Evolutionary conservation across 2,113 vertebrate genomes (phyloP).

Genomic region (Stictonetta naevosa): DNA sequence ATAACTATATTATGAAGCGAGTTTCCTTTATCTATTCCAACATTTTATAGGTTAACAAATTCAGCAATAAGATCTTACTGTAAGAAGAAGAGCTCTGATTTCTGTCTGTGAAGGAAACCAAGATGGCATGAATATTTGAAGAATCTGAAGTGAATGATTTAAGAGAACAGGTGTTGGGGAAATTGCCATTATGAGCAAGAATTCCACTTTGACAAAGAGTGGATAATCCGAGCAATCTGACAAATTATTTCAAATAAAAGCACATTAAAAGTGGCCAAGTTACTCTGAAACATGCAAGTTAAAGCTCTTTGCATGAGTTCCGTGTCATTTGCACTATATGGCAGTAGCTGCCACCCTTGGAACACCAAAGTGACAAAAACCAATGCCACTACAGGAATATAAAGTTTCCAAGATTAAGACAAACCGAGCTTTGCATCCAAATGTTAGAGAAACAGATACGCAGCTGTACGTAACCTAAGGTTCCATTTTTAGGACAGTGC

Average conservation of each 20-base stretch:
- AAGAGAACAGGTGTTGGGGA: slow-evolving; percentile 53
- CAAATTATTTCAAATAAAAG: background rate
- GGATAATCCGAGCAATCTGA: slow-evolving; percentile 4
- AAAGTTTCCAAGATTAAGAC: background rate
- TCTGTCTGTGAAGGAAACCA: slow-evolving; percentile 66
- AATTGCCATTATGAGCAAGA: slow-evolving; percentile 19
- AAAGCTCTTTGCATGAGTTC: background rate
- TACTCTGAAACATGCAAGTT: fast-evolving
- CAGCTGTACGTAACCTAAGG: background rate
- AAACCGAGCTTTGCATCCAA: background rate
- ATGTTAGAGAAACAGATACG: background rate
- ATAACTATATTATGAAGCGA: background rate
- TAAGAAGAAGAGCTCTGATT: slow-evolving; percentile 63
- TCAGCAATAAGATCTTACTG: slow-evolving; percentile 57
- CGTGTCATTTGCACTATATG: background rate
- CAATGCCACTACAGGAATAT: background rate
- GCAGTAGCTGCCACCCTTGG: background rate
- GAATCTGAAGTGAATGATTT: slow-evolving; percentile 47
- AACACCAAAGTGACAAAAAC: background rate
- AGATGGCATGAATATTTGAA: slow-evolving; percentile 50
- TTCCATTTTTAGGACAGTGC: background rate
- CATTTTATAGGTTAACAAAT: slow-evolving; percentile 51
- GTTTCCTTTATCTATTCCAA: slow-evolving; percentile 16
- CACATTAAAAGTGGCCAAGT: slow-evolving; percentile 11
- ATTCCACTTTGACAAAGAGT: slow-evolving; percentile 15